Evolutionary conservation across 2,888 invertebrate species (phyloP).

Genomic region (Xiphydria camelus): DNA sequence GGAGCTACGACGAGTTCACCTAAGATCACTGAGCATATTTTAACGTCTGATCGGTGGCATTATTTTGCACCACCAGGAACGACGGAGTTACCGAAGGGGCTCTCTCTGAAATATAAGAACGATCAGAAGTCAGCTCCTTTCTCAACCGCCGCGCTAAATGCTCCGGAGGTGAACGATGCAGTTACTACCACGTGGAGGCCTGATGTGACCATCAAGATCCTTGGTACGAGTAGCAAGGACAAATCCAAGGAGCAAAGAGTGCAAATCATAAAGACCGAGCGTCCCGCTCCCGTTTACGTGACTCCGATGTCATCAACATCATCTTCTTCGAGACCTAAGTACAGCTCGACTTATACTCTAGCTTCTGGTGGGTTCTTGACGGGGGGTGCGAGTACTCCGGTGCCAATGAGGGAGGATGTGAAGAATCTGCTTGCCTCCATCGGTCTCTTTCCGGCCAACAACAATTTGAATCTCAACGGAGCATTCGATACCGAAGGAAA

Average conservation of each 20-base stretch:
- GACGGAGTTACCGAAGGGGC: constrained; percentile 18
- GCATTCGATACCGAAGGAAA: constrained; percentile 24
- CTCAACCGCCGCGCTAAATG: not conserved
- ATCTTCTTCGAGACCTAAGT: constrained; percentile 18
- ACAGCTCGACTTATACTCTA: constrained; percentile 27
- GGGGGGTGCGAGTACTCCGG: constrained; percentile 16
- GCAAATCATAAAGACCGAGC: constrained; percentile 14
- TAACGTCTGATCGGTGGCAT: constrained; percentile 51
- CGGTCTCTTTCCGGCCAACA: constrained; percentile 48
- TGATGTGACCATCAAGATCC: constrained; percentile 9
- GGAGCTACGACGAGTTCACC: constrained; percentile 43
- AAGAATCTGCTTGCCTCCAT: constrained; percentile 55
- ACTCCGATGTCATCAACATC: constrained; percentile 34
- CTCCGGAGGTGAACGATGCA: not conserved
- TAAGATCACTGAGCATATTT: constrained; percentile 29
- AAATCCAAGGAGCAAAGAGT: constrained; percentile 6
- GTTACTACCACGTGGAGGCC: constrained; percentile 15
- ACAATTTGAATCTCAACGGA: not conserved
- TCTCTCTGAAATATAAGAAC: too few species aligned
- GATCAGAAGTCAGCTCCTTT: not conserved
- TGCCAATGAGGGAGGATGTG: constrained; percentile 34
- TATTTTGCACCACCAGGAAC: constrained; percentile 54
- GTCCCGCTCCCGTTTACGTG: constrained; percentile 35
- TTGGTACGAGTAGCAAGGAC: constrained; percentile 12
- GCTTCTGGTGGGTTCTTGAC: constrained; percentile 22